These are phyloP conservation scores for Dissostichus mawsoni DNA, from an alignment of 2,113 vertebrate species.

Conservation along the genomic window DNA sequence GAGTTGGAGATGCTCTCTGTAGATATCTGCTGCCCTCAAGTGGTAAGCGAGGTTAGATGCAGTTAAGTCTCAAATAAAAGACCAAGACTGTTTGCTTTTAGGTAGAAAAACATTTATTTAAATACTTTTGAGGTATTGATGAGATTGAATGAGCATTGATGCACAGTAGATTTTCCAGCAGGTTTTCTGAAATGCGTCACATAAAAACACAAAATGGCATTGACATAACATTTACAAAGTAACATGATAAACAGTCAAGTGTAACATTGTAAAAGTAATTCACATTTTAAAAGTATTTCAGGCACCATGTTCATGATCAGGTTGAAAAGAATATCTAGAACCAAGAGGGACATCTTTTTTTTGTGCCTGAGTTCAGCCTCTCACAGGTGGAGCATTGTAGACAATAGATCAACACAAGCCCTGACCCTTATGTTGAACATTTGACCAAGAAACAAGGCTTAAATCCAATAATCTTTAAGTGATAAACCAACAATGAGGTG, in stretches of 20 bases:
- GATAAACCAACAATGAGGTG: neutral
- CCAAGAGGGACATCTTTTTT: neutral
- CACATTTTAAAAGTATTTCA: conserved; percentile 18
- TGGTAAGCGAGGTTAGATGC: conserved; percentile 11
- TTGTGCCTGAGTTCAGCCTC: neutral
- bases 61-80: neutral
- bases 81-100: neutral
- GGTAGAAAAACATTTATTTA: conserved; percentile 37
- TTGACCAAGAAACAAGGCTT: neutral
- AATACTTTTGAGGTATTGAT: conserved; percentile 20
- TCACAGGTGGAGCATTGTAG: neutral
- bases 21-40: conserved; percentile 59
- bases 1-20: neutral
- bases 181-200: neutral
- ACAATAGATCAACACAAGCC: neutral
- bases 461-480: neutral
- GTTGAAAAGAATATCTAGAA: neutral
- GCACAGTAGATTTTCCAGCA: neutral
- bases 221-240: neutral
- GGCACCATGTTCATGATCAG: neutral
- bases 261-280: conserved; percentile 25
- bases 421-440: neutral
- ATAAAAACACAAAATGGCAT: neutral
- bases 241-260: neutral
- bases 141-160: conserved; percentile 10